Base-by-base conservation (phyloP, 2,113 vertebrate genomes). In the Xiphophorus hellerii region DNA sequence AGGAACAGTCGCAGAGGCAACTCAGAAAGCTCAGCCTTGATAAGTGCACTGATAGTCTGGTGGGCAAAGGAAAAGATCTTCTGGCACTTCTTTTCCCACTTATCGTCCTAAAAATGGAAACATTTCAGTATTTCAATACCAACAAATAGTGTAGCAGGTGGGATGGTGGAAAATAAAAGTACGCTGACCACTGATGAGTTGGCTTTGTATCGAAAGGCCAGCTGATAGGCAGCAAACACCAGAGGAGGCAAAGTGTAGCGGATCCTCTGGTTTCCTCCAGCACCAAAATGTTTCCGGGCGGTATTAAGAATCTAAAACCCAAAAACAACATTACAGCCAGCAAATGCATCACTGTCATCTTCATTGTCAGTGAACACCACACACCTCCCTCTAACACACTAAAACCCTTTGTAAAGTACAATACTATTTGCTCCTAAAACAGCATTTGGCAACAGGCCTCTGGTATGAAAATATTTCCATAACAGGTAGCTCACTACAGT, bases 51-150 rank as follows among this genome's bases (percentile, higher is more conserved):
- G 92, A 99, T 98, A 78, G 98, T 99, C 94, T 99, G 98, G 88
- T 99, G 98, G 78, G 97, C 98, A 76, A 99, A 99, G 0, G 98
- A 98, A 81, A 99, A 99, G 80, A 99, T 99, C 94, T 99, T 99
- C 95, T 99, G 98, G 87, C 98, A 99, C 81, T 99, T 99, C 93
- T 99, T 99, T 81, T 99, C 98, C 98, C 98, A 99, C 84, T 98
- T 99, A 92, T 99, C 98, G 88, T 99, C 98, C 98, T 99, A 80
- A 42, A 20, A 58, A 31, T 8, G 30, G 27, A 39, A 39, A 44
- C 14, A 39, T 60, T n/a, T 35, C 22, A n/a, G n/a, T 17, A 51
- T 11, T 4, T 27, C 35, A 10, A 17, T 29, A 28, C 27, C 28
- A 15, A n/a, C 25, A 3, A 12, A 37, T 1, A 25, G 12, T 8